phyloP scores from a whole-genome alignment of 2,797 vertebrate genomes.

The Esox lucius region DNA sequence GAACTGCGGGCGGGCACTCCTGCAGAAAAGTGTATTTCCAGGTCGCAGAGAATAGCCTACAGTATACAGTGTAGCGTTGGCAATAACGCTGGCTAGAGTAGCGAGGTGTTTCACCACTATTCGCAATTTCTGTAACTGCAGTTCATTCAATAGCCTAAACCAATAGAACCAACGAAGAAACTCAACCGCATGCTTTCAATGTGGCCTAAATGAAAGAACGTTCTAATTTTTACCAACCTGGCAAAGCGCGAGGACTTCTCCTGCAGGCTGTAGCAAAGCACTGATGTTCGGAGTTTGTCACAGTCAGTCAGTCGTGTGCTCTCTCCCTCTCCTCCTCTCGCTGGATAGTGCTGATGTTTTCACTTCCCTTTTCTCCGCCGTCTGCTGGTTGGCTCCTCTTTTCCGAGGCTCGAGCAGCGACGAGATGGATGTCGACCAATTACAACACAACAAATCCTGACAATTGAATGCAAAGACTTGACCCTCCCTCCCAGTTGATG shows the following conservation, averaged over 20 bases:
- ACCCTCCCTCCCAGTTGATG: slow-evolving; percentile 4
- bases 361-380: slow-evolving; percentile 80
- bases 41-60: background rate
- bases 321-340: slow-evolving; percentile 32
- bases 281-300: slow-evolving; percentile 65
- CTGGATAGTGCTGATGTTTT: slow-evolving; percentile 73
- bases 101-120: background rate
- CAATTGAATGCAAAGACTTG: slow-evolving; percentile 21
- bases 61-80: background rate
- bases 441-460: slow-evolving; percentile 25
- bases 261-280: slow-evolving; percentile 37
- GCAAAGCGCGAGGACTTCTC: slow-evolving; percentile 61
- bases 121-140: background rate
- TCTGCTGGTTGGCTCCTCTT: slow-evolving; percentile 58
- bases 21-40: background rate
- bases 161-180: slow-evolving; percentile 23
- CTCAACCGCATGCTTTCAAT: background rate
- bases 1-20: background rate
- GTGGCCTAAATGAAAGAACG: background rate
- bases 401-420: slow-evolving; percentile 31
- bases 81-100: background rate
- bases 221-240: slow-evolving; percentile 65
- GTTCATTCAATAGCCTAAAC: slow-evolving; percentile 17
- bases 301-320: slow-evolving; percentile 12
- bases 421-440: slow-evolving; percentile 53